A percentile compares a stretch with the other conserved stretches of the same genome.
Evolutionary conservation across 2,888 invertebrate genomes (phyloP).

Genomic region (Noctua janthina): DNA sequence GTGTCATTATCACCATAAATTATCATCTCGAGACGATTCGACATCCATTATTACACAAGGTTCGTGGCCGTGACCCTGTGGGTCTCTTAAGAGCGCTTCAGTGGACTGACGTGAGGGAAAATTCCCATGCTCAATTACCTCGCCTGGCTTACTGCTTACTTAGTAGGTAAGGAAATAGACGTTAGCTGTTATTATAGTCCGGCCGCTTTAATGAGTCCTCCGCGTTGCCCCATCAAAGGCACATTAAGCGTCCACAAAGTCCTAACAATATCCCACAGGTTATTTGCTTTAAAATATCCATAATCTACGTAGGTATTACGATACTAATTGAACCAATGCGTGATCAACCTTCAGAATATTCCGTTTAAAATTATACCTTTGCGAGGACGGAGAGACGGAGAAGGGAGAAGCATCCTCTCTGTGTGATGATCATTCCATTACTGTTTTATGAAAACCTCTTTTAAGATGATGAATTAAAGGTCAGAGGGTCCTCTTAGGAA

Average conservation of each 20-base stretch:
- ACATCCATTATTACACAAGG: neutral
- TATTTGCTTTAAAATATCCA: too few species aligned
- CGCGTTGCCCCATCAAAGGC: too few species aligned
- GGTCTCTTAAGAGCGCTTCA: neutral
- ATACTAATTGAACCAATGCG: too few species aligned
- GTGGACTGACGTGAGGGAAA: constrained; percentile 14
- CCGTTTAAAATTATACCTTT: too few species aligned
- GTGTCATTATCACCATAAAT: neutral
- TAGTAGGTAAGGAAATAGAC: neutral
- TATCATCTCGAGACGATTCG: neutral
- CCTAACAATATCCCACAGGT: too few species aligned
- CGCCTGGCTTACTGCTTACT: neutral
- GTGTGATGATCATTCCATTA: neutral
- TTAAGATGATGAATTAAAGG: neutral
- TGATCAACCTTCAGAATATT: too few species aligned
- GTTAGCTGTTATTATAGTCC: constrained; percentile 8
- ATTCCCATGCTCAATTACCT: constrained; percentile 37
- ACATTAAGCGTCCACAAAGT: too few species aligned
- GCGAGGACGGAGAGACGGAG: too few species aligned
- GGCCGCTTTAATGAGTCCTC: too few species aligned
- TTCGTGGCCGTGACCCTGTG: constrained; percentile 9
- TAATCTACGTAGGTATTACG: too few species aligned
- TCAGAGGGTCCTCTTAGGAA: neutral
- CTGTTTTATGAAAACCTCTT: neutral
- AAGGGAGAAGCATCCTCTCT: neutral